Conservation (phyloP, 2,113 vertebrate genomes). For the Upupa epops region DNA sequence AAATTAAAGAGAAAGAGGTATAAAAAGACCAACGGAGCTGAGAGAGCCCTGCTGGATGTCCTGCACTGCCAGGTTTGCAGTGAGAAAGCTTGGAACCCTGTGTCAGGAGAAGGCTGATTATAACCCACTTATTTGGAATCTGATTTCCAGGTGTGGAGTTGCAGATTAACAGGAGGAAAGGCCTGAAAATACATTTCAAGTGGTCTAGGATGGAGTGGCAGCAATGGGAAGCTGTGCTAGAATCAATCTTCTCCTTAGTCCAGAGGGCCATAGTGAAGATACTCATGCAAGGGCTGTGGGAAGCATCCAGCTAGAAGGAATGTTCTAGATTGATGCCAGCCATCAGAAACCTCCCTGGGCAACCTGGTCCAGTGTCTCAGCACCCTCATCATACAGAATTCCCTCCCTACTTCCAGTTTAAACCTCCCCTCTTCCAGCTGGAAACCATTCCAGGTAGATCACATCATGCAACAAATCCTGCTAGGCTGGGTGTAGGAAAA, state of each 20-base stretch:
- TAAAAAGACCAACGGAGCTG: not conserved
- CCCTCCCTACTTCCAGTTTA: too few species aligned
- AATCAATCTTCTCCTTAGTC: not conserved
- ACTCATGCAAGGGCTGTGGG: not conserved
- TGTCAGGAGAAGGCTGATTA: not conserved
- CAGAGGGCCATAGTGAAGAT: not conserved
- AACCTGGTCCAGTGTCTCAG: too few species aligned
- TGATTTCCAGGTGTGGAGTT: not conserved
- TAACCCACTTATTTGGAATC: not conserved
- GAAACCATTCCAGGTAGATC: too few species aligned
- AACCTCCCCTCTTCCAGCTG: too few species aligned
- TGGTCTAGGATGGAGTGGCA: not conserved
- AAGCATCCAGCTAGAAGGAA: not conserved
- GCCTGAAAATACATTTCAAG: not conserved
- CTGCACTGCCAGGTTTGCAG: not conserved
- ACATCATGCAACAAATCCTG: not conserved
- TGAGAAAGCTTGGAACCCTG: not conserved
- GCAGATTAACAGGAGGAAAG: not conserved
- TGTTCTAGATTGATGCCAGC: not conserved
- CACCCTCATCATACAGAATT: too few species aligned
- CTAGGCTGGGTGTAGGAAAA: not conserved
- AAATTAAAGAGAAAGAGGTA: constrained; percentile 24
- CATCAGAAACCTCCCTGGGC: not conserved
- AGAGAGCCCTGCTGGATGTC: not conserved
- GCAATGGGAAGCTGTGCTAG: not conserved